Evolutionary conservation across 2,797 vertebrate genomes (phyloP).

Genomic region (Choloepus didactylus): DNA sequence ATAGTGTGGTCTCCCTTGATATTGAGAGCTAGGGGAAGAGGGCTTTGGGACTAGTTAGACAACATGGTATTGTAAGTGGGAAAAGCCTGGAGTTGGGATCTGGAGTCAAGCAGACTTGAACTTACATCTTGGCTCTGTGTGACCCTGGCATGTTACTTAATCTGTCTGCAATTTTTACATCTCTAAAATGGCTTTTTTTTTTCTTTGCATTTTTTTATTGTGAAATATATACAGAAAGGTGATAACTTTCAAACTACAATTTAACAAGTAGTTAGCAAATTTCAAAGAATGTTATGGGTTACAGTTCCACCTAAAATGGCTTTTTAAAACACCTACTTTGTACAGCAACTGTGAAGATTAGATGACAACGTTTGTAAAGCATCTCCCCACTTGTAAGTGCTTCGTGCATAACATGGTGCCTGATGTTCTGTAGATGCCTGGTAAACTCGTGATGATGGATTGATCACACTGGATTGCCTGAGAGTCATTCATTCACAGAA

Average conservation of each 20-base stretch:
- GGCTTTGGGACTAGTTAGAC: not conserved
- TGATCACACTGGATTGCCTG: not conserved
- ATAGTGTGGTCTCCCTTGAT: not conserved
- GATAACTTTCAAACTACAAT: no score
- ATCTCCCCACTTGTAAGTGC: not conserved
- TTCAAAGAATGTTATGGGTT: no score
- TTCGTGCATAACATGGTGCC: not conserved
- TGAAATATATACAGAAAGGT: no score
- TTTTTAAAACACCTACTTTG: not conserved
- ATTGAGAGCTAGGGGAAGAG: not conserved
- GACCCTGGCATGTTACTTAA: not conserved
- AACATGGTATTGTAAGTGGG: not conserved
- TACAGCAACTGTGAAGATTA: not conserved
- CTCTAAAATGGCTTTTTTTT: not conserved
- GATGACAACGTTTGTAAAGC: not conserved
- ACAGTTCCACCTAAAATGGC: no score
- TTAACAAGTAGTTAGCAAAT: no score
- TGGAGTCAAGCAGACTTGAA: not conserved
- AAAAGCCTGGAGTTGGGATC: not conserved
- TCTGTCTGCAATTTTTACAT: not conserved
- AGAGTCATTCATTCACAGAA: slow-evolving; percentile 15
- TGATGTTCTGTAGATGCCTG: not conserved
- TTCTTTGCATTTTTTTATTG: no score
- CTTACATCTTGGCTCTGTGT: not conserved
- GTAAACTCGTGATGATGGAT: not conserved